Evolutionary conservation across 2,888 invertebrate species (phyloP).

Genomic region (Aleiodes testaceus): DNA sequence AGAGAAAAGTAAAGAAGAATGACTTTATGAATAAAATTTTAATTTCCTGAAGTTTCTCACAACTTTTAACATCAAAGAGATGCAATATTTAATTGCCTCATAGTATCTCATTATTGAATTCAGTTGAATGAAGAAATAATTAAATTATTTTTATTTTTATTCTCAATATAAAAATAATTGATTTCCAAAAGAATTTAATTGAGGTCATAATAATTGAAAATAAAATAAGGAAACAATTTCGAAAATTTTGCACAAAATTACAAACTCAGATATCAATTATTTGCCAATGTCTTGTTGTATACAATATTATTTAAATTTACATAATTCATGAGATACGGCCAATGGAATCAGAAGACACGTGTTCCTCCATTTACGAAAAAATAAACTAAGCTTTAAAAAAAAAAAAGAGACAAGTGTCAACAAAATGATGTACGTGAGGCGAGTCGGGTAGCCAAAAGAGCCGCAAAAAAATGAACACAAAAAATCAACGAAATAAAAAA

Average conservation of each 20-base stretch:
- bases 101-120: too few species aligned
- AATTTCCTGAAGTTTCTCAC: too few species aligned
- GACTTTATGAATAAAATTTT: too few species aligned
- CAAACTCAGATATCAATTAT: not conserved
- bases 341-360: not conserved
- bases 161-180: too few species aligned
- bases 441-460: not conserved
- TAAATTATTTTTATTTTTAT: too few species aligned
- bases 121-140: too few species aligned
- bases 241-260: not conserved
- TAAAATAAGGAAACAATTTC: too few species aligned
- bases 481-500: not conserved
- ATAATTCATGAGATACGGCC: conserved; percentile 11
- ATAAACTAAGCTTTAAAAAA: not conserved
- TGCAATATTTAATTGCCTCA: too few species aligned
- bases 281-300: not conserved
- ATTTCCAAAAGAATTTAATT: too few species aligned
- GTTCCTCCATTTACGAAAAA: not conserved
- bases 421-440: not conserved
- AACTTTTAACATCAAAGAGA: too few species aligned
- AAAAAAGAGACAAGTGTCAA: not conserved
- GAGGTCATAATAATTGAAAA: too few species aligned
- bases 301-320: not conserved
- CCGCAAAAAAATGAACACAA: not conserved
- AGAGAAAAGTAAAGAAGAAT: too few species aligned